Conservation (phyloP, 2,888 invertebrate genomes). For the Diaperis boleti region DNA sequence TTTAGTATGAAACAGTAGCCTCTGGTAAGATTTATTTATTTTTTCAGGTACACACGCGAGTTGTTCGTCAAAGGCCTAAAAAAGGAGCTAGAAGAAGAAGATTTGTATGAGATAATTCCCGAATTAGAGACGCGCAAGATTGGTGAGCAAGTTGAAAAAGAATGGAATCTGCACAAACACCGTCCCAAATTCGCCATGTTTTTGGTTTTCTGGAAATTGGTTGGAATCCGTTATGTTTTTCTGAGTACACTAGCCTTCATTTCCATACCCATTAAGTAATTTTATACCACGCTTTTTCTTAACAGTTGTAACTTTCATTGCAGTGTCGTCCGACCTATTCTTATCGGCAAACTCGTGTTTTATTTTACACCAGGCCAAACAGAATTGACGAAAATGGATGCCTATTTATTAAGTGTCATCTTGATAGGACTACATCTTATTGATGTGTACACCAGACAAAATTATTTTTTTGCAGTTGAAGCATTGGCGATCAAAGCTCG, state of each 20-base stretch:
- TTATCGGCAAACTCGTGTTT: slow-evolving; percentile 68
- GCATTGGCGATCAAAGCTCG: slow-evolving; percentile 67
- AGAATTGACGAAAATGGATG: slow-evolving; percentile 57
- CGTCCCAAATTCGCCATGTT: not conserved
- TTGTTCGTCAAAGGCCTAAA: not conserved
- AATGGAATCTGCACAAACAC: not conserved
- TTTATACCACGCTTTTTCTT: not conserved
- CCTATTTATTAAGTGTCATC: slow-evolving; percentile 79
- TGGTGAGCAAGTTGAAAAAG: not conserved
- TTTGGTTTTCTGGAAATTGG: not conserved
- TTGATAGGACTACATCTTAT: slow-evolving; percentile 78
- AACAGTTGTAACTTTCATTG: not conserved
- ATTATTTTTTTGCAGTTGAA: not conserved
- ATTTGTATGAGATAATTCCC: not conserved
- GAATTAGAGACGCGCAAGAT: not conserved
- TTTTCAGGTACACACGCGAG: not conserved
- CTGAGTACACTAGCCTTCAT: not conserved
- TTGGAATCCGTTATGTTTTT: not conserved
- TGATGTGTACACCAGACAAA: slow-evolving; percentile 67
- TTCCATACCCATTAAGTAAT: not conserved
- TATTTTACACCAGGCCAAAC: slow-evolving; percentile 65
- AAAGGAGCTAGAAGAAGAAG: not conserved
- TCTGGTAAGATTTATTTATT: too few species aligned
- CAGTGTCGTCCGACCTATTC: not conserved
- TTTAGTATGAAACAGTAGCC: too few species aligned